phyloP scores from a whole-genome alignment of 2,888 invertebrate species.

The Tetramorium bicarinatum region DNA sequence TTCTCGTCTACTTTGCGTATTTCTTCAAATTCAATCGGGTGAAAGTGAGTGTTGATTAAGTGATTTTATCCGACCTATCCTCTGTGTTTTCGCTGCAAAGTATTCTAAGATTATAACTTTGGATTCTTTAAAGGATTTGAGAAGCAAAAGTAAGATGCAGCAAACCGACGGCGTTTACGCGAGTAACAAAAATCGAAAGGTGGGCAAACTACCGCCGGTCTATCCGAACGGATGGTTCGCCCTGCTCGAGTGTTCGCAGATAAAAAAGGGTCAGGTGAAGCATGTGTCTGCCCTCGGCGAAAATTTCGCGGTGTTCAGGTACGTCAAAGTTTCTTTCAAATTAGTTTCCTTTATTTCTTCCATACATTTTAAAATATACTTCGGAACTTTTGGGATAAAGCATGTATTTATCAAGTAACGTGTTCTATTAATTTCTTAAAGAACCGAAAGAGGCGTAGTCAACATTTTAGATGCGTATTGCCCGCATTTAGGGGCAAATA shows the following conservation, averaged over 20 bases:
- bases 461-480: conserved; percentile 95
- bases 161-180: conserved; percentile 46
- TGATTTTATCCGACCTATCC: background rate
- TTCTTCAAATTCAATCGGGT: conserved; percentile 76
- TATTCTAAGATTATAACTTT: background rate
- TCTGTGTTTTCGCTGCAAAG: background rate
- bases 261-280: conserved; percentile 88
- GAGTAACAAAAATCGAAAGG: conserved; percentile 79
- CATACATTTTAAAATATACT: background rate
- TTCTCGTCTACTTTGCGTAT: conserved; percentile 71
- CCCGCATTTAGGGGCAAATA: conserved; percentile 95
- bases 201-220: conserved; percentile 92
- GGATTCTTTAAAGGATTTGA: conserved; percentile 61
- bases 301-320: conserved; percentile 85
- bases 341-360: background rate
- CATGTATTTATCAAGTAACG: conserved; percentile 11
- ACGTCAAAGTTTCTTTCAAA: conserved; percentile 36
- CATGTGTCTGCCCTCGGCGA: conserved; percentile 90
- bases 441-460: conserved; percentile 88
- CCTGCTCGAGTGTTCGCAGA: conserved; percentile 90
- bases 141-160: conserved; percentile 36
- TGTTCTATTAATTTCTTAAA: conserved; percentile 62
- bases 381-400: background rate
- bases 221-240: conserved; percentile 97
- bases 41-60: conserved; percentile 66